Percentiles rank a stretch among this genome's conserved stretches.
These are phyloP conservation scores for Ochotona princeps DNA, from an alignment of 2,113 vertebrate species.

Conservation along the genomic window DNA sequence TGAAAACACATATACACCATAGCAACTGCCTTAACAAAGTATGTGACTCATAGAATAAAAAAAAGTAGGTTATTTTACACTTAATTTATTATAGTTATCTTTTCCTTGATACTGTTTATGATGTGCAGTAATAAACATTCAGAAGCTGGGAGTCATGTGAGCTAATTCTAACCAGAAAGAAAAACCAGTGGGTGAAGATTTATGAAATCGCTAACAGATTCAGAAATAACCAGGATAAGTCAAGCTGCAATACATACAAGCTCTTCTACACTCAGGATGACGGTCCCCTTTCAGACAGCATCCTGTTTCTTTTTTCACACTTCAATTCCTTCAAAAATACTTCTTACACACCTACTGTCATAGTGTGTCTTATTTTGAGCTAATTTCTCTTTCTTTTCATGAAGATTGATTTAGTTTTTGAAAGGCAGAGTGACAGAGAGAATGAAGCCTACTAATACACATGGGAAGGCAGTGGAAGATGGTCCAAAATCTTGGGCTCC, in stretches of 20 bases:
- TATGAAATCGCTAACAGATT: constrained; percentile 59
- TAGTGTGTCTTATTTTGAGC: constrained; percentile 20
- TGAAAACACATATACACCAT: constrained; percentile 17
- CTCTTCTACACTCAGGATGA: not conserved
- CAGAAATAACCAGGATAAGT: constrained; percentile 58
- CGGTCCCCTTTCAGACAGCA: not conserved
- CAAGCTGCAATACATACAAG: constrained; percentile 19
- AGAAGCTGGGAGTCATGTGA: constrained; percentile 55
- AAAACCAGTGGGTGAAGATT: constrained; percentile 58
- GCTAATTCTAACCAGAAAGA: constrained; percentile 60
- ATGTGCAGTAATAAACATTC: constrained; percentile 50
- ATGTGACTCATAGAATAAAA: constrained; percentile 28
- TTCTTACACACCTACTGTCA: not conserved
- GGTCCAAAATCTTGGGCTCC: no score
- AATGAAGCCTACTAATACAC: no score
- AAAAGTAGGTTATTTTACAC: not conserved
- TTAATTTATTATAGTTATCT: constrained; percentile 7
- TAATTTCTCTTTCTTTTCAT: not conserved
- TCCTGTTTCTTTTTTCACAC: not conserved
- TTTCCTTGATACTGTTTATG: constrained; percentile 50
- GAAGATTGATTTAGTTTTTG: no score
- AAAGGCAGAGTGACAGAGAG: no score
- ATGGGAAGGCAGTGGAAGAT: no score
- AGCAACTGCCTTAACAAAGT: constrained; percentile 37
- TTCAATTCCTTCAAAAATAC: constrained; percentile 12